These are phyloP conservation scores for Sandelia bainsii DNA, from an alignment of 2,797 vertebrate genomes.

Conservation along the genomic window DNA sequence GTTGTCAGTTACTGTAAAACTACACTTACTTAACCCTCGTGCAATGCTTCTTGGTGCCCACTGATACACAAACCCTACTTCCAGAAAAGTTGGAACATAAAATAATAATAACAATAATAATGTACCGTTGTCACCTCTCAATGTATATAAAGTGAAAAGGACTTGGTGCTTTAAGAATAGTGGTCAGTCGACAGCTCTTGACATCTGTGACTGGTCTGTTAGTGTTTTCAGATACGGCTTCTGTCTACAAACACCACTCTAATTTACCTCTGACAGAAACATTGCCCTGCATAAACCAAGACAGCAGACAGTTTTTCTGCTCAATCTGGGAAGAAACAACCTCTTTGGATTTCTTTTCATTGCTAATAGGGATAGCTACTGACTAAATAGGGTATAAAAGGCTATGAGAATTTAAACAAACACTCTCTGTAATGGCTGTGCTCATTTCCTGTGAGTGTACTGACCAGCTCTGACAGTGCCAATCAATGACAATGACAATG, in stretches of 20 bases:
- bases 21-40: too few relatives aligned
- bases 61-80: neutral
- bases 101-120: too few relatives aligned
- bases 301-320: neutral
- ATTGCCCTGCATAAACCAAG: neutral
- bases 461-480: constrained; percentile 56
- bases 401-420: constrained; percentile 11
- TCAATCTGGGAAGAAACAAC: neutral
- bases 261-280: constrained; percentile 20
- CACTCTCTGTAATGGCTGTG: constrained; percentile 9
- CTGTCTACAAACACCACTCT: constrained; percentile 27
- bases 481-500: constrained; percentile 56
- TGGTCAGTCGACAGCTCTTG: constrained; percentile 29
- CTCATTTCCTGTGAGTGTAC: constrained; percentile 39
- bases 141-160: constrained; percentile 22
- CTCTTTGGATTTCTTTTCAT: constrained; percentile 28
- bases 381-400: constrained; percentile 10
- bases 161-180: neutral
- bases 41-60: neutral
- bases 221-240: constrained; percentile 40
- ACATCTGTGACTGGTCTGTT: constrained; percentile 16
- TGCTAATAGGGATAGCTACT: constrained; percentile 4
- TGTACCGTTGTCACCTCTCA: neutral
- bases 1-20: neutral
- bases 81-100: too few relatives aligned